Evolutionary conservation across 2,797 vertebrate species (phyloP).

Genomic region (Propithecus perrieri): DNA sequence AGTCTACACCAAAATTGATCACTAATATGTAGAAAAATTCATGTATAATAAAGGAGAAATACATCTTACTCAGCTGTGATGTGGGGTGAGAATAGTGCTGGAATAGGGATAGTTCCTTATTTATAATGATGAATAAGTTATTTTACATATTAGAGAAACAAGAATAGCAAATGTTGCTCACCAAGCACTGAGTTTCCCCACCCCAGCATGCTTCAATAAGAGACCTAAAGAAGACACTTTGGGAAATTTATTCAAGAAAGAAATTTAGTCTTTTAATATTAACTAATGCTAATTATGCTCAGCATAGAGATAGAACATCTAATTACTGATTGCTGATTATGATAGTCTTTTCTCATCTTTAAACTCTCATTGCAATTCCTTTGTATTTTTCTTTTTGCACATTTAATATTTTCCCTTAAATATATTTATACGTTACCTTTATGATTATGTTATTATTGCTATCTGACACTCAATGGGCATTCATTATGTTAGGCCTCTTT

Average conservation of each 20-base stretch:
- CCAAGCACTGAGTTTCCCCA: background rate
- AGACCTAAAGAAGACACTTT: background rate
- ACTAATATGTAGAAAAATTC: background rate
- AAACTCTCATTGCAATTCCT: slow-evolving; percentile 24
- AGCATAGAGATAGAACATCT: background rate
- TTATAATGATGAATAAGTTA: background rate
- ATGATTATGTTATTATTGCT: slow-evolving; percentile 21
- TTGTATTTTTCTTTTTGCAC: background rate
- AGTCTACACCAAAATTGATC: background rate
- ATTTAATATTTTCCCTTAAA: background rate
- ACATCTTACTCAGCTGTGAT: background rate
- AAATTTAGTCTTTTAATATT: slow-evolving; percentile 28
- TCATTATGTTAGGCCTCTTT: background rate
- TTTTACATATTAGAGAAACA: slow-evolving; percentile 4
- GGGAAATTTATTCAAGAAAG: background rate
- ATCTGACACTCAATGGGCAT: background rate
- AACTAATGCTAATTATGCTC: slow-evolving; percentile 38
- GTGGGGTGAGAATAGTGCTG: background rate
- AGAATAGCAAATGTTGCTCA: background rate
- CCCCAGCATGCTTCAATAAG: background rate
- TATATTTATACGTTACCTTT: slow-evolving; percentile 12
- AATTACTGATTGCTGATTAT: slow-evolving; percentile 24
- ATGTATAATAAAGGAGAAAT: background rate
- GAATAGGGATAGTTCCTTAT: background rate
- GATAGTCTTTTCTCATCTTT: background rate